These are phyloP conservation scores for Falco punctatus DNA, from an alignment of 2,113 vertebrate genomes.

Conservation along the genomic window DNA sequence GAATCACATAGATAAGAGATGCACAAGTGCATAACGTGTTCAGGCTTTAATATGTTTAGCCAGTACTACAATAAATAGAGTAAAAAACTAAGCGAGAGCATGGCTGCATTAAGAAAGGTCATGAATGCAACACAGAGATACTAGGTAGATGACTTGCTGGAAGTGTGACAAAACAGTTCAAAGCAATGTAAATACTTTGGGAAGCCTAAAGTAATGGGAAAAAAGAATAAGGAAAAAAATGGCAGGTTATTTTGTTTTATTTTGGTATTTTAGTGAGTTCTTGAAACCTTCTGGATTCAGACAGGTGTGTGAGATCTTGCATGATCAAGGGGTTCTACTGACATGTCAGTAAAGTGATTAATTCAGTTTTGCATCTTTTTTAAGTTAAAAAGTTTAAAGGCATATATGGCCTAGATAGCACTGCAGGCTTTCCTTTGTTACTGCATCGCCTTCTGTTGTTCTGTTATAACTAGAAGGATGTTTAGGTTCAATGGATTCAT, in stretches of 20 bases:
- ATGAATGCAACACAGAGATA: background rate
- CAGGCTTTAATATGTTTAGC: background rate
- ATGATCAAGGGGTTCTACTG: background rate
- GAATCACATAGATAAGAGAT: background rate
- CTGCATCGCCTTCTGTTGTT: background rate
- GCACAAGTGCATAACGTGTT: rapidly evolving
- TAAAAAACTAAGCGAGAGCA: background rate
- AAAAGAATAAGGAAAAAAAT: rapidly evolving
- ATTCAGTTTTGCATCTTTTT: constrained; percentile 5
- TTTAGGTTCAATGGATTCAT: background rate
- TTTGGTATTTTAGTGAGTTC: background rate
- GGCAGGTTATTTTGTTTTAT: background rate
- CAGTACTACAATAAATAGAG: background rate
- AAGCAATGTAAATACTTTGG: background rate
- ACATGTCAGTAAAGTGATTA: background rate
- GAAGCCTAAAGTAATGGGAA: background rate
- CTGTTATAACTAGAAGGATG: background rate
- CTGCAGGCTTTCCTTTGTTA: background rate
- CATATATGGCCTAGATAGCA: background rate
- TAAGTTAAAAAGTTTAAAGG: background rate
- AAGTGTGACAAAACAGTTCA: background rate
- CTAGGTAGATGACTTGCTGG: background rate
- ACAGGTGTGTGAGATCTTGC: background rate
- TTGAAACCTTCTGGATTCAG: background rate
- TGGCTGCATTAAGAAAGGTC: background rate